Base-by-base conservation (phyloP, 2,113 vertebrate genomes). In the Xenus cinereus region DNA sequence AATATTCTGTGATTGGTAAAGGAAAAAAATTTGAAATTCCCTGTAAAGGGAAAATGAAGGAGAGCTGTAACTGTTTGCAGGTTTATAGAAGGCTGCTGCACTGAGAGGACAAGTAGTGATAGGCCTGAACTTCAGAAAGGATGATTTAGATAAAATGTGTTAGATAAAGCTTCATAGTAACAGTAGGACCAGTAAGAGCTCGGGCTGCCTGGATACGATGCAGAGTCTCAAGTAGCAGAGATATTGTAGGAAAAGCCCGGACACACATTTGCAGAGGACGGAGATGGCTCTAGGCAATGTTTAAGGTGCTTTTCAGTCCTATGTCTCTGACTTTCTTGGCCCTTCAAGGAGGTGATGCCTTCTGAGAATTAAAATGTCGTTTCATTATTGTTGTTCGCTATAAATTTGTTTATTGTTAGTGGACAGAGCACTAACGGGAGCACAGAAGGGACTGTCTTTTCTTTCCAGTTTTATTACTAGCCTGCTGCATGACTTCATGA, bases 81-180 rank as follows among this genome's bases (percentile, higher is more conserved):
- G 28, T 84, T 59, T 74, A 18, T 66, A 22, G 35, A 77, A 62
- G 41, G 24, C 43, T 90, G n/a, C 39, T 83, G 23, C 48, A 13
- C 13, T 33, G 37, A 37, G 17, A 75, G 51, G 28, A 67, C 33
- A 32, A 54, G 35, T 10, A 77, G 15, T 13, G 66, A 74, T 59
- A 74, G 48, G n/a, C 60, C 33, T 78, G 46, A 87, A 39, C 37
- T 75, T 72, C 9, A 72, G 57, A 66, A 91, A 63, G 9, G 8
- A 35, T 59, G n/a, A 16, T 91, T 78, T 78, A 75, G 71, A 4
- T 69, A 63, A 53, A 24, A 20, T 30, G 7, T 57, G 41, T 51
- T 56, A 14, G 32, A 28, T 84, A 37, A 66, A 81, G n/a, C 15
- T 54, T 75, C 0, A 0, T 45, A 37, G 0, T 45, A 37, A 14